Evolutionary conservation across 2,113 vertebrate genomes (phyloP), one percentile per base, ranked within the genome.

Genomic region (Carassius gibelio): DNA sequence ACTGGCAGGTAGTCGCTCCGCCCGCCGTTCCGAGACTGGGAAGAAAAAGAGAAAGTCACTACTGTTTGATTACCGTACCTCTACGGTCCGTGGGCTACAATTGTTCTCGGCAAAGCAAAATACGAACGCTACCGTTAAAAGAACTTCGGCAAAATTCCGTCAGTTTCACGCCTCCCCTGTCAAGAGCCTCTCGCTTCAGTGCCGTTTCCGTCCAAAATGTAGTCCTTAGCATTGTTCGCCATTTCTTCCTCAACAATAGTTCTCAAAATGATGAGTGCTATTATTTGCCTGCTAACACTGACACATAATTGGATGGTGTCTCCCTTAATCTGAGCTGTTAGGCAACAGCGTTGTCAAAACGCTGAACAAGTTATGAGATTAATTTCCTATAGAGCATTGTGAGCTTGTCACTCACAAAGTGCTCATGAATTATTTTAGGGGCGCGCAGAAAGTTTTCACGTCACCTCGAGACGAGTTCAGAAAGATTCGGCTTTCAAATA

Each of bases 51-150:
- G 93, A 90, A 92, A 91, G 84, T 0, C 87, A 93, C 93, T 94
- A 95, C 95, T 94, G 94, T 93, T 91, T 92, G 91, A 95, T 93
- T 86, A 94, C 96, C 93, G 95, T 93, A 96, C 94, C 93, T 96
- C 92, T 93, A 95, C 94, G 95, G 96, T 95, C 94, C 94, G 92
- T 38, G 91, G 90, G 80, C 80, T 57, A 52, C 80, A 82, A 94
- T 95, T 95, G 94, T 95, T 93, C 93, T 85, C 57, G 69, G 36
- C 30, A 42, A 71, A 42, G 84, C 64, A 80, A 85, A 85, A 80
- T 66, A 74, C 77, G 38, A 85, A 82, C 74, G 52, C 64, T 80
- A 48, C 34, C 50, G 50, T 78, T 82, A 75, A 89, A 89, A 87
- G 85, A 85, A 75, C 84, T 71, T 72, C 61, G 82, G 52, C 57